Conservation (phyloP, 2,113 vertebrate species). For the Meriones unguiculatus region DNA sequence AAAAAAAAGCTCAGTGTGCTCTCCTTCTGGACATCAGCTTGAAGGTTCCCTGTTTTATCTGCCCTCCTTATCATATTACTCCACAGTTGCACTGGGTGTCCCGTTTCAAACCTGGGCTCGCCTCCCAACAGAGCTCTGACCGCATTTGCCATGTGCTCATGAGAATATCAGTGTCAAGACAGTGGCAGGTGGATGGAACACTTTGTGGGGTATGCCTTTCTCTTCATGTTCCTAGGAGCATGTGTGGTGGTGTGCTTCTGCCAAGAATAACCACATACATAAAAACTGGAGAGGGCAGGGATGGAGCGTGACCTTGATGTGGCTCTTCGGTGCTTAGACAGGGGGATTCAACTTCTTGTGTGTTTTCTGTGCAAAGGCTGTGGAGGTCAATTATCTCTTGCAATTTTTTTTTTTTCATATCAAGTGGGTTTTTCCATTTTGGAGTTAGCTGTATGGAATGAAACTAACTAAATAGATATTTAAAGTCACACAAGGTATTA, state of each 20-base stretch:
- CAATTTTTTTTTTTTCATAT: neutral
- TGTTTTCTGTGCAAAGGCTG: neutral
- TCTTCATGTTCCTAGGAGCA: neutral
- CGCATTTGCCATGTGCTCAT: neutral
- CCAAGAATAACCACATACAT: accelerated
- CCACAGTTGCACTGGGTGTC: neutral
- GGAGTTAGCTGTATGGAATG: neutral
- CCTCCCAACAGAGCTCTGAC: neutral
- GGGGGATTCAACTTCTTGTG: neutral
- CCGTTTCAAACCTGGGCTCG: neutral
- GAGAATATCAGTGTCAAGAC: neutral
- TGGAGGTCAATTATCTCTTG: neutral
- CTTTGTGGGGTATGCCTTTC: neutral
- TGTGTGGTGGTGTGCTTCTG: neutral
- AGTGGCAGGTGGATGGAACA: neutral
- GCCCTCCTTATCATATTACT: neutral
- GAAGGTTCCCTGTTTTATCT: conserved; percentile 8
- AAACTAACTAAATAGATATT: neutral
- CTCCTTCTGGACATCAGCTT: neutral
- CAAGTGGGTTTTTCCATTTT: neutral
- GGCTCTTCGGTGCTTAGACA: neutral
- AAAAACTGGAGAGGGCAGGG: neutral
- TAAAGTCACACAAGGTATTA: neutral
- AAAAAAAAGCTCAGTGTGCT: neutral
- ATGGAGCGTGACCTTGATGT: neutral